Percentiles rank a stretch among this genome's conserved stretches.
Evolutionary conservation across 2,113 vertebrate genomes (phyloP).

Genomic region (Daphoenositta chrysoptera): DNA sequence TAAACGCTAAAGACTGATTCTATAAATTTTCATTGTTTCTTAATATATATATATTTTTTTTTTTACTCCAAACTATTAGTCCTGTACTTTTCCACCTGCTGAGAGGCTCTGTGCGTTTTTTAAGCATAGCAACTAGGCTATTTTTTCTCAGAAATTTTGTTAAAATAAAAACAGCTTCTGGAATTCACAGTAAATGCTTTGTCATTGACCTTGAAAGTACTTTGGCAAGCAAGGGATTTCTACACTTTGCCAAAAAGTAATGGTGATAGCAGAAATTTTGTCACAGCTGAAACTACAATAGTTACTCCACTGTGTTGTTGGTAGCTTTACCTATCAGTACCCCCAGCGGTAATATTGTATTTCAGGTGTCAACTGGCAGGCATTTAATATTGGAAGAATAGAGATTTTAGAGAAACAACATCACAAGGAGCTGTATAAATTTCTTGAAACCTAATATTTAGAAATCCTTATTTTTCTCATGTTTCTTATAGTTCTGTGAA

Average conservation of each 20-base stretch:
- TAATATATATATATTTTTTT: not conserved
- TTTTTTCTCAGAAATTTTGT: constrained; percentile 17
- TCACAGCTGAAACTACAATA: not conserved
- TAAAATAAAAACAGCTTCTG: not conserved
- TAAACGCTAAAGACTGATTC: not conserved
- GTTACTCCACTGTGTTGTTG: not conserved
- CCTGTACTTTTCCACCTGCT: not conserved
- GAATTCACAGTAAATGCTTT: not conserved
- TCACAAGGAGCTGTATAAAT: not conserved
- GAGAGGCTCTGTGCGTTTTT: not conserved
- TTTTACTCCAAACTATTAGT: not conserved
- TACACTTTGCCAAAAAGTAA: constrained; percentile 16
- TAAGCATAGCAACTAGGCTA: not conserved
- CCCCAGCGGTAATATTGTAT: not conserved
- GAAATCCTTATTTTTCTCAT: not conserved
- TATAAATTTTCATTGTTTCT: not conserved
- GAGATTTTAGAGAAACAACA: not conserved
- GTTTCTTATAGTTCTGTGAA: not conserved
- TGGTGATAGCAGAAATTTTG: constrained; percentile 1
- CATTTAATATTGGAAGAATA: not conserved
- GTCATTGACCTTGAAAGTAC: constrained; percentile 25
- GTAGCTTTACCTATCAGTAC: not conserved
- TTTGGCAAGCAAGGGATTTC: not conserved
- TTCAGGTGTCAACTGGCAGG: not conserved
- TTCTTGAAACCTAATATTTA: not conserved